A percentile compares a stretch with the other conserved stretches of the same genome.
phyloP scores from a whole-genome alignment of 2,888 invertebrate genomes.

The Plagodis dolabraria region DNA sequence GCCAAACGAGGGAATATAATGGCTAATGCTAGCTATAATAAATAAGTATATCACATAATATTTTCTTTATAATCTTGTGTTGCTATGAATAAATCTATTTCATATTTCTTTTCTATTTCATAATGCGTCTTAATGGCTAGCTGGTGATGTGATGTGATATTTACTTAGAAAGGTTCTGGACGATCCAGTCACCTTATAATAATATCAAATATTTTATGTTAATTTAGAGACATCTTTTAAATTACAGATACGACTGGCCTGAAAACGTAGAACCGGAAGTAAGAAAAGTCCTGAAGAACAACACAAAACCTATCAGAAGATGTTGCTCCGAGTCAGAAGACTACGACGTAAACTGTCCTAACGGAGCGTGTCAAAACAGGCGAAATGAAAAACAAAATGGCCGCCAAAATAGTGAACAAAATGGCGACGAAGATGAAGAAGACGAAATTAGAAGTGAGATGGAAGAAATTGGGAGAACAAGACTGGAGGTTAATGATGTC shows the following conservation, averaged over 20 bases:
- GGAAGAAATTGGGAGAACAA: constrained; percentile 86
- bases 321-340: constrained; percentile 55
- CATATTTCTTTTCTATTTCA: too few relatives aligned
- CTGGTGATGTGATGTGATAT: too few relatives aligned
- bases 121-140: too few relatives aligned
- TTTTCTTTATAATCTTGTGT: too few relatives aligned
- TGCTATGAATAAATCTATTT: too few relatives aligned
- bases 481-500: constrained; percentile 90
- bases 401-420: constrained; percentile 32
- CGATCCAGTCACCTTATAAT: too few relatives aligned
- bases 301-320: constrained; percentile 50
- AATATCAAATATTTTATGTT: too few relatives aligned
- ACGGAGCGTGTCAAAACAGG: constrained; percentile 31
- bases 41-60: too few relatives aligned
- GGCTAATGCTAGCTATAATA: too few relatives aligned
- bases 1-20: too few relatives aligned
- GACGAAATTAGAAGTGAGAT: constrained; percentile 77
- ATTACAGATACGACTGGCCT: constrained; percentile 92
- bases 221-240: neutral
- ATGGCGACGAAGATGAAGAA: constrained; percentile 35
- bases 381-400: constrained; percentile 16
- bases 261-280: constrained; percentile 71
- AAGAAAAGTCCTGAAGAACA: constrained; percentile 60
- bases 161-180: too few relatives aligned
- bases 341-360: constrained; percentile 28